These are phyloP conservation scores for Oscarella lobularis DNA, from an alignment of 37 sponge, comb jelly and placozoan genomes.

Conservation along the genomic window DNA sequence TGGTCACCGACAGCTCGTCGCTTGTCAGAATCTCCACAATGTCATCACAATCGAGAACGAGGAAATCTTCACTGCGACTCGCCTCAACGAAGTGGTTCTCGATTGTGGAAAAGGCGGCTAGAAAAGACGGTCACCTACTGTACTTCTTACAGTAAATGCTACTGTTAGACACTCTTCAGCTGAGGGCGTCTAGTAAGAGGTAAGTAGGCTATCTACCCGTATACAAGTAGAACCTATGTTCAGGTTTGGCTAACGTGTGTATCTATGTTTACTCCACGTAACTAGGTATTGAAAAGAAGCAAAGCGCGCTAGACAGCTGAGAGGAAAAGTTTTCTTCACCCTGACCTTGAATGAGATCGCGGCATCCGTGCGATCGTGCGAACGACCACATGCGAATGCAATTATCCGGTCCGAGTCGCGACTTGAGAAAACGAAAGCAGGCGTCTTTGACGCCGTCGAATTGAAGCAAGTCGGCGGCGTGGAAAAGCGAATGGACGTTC, in stretches of 20 bases:
- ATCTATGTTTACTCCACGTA: too few species aligned
- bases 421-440: slow-evolving; percentile 56
- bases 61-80: slow-evolving; percentile 32
- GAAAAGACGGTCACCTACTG: too few species aligned
- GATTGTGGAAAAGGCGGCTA: slow-evolving; percentile 34
- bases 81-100: slow-evolving; percentile 45
- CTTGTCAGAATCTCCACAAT: slow-evolving; percentile 15
- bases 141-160: too few species aligned
- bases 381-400: slow-evolving; percentile 54
- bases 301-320: too few species aligned
- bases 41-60: slow-evolving; percentile 21
- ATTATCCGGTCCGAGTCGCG: slow-evolving; percentile 45
- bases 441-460: slow-evolving; percentile 43
- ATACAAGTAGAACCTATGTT: too few species aligned
- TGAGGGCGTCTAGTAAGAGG: too few species aligned
- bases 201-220: too few species aligned
- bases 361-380: slow-evolving; percentile 42
- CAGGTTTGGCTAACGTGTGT: too few species aligned
- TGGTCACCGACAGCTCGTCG: slow-evolving; percentile 41
- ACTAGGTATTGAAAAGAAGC: too few species aligned
- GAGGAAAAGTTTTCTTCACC: too few species aligned
- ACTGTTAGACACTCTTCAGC: too few species aligned
- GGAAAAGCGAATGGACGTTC: slow-evolving; percentile 43
- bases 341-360: slow-evolving; percentile 43
- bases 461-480: slow-evolving; percentile 46